A percentile compares a stretch with the other conserved stretches of the same genome.
Evolutionary conservation across 2,888 invertebrate genomes (phyloP).

Genomic region (Drosophila heteroneura): DNA sequence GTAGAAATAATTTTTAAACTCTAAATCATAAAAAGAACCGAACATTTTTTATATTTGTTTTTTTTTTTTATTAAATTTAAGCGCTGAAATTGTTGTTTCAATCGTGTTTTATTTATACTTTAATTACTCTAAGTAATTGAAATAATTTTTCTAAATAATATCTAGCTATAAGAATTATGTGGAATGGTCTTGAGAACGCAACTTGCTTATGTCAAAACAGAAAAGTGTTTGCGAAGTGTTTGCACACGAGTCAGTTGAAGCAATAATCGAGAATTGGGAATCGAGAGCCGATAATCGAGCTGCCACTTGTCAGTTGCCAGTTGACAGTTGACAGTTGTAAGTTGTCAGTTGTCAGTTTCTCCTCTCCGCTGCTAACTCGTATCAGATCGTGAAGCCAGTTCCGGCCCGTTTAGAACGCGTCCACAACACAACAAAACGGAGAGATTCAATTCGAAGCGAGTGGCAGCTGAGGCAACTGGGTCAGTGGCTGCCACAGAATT

Average conservation of each 20-base stretch:
- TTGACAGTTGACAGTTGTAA: neutral
- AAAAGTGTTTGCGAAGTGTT: neutral
- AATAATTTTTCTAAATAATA: too few species aligned
- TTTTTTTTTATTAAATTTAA: too few species aligned
- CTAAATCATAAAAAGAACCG: too few species aligned
- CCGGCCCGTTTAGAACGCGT: constrained; percentile 7
- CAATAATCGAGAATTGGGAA: neutral
- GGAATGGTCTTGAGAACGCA: too few species aligned
- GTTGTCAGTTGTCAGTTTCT: too few species aligned
- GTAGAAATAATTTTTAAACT: too few species aligned
- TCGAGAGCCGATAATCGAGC: neutral
- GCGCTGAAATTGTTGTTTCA: too few species aligned
- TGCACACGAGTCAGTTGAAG: neutral
- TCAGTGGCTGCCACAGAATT: neutral
- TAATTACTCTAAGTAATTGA: too few species aligned
- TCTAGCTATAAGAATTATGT: too few species aligned
- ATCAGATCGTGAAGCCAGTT: neutral
- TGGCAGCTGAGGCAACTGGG: neutral
- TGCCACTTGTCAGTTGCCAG: neutral
- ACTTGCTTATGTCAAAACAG: too few species aligned
- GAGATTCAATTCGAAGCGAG: too few species aligned
- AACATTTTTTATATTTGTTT: too few species aligned
- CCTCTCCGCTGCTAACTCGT: neutral
- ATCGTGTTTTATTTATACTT: neutral
- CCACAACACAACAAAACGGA: constrained; percentile 15